A percentile compares a stretch with the other conserved stretches of the same genome.
These are phyloP conservation scores for Leptinotarsa lineolata DNA, from an alignment of 1,140 invertebrate species.

Conservation along the genomic window DNA sequence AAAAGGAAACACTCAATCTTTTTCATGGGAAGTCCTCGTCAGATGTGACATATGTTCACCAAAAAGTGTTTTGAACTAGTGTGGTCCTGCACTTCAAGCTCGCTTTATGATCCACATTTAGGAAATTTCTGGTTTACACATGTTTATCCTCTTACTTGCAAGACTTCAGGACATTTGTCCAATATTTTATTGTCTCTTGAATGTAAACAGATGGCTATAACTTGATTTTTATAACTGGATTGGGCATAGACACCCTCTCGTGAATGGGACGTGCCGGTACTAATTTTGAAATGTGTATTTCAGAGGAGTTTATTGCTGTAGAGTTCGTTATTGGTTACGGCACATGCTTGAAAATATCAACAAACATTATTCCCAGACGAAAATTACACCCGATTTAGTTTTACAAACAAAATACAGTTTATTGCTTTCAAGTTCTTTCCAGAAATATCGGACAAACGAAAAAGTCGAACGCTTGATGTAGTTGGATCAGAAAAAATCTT, in stretches of 20 bases:
- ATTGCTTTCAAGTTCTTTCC: background rate
- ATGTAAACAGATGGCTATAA: slow-evolving; percentile 20
- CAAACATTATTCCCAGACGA: background rate
- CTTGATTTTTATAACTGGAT: slow-evolving; percentile 21
- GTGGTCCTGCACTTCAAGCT: slow-evolving; percentile 20
- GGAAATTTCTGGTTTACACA: slow-evolving; percentile 28
- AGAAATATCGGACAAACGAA: background rate
- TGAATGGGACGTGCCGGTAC: slow-evolving; percentile 16
- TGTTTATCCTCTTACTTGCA: background rate
- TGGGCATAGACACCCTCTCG: slow-evolving; percentile 9
- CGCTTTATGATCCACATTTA: slow-evolving; percentile 25
- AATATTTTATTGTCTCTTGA: slow-evolving; percentile 22
- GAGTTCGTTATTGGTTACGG: background rate
- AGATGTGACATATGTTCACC: slow-evolving; percentile 27
- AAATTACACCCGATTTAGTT: slow-evolving; percentile 9
- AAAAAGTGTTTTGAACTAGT: slow-evolving; percentile 19
- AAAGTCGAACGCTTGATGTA: background rate
- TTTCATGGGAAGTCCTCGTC: slow-evolving; percentile 26
- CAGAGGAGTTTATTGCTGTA: slow-evolving; percentile 6
- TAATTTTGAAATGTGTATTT: slow-evolving; percentile 17
- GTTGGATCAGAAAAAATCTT: too few species aligned
- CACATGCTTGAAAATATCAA: slow-evolving; percentile 15
- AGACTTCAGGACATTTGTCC: slow-evolving; percentile 9
- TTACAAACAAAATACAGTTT: slow-evolving; percentile 11
- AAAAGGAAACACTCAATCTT: slow-evolving; percentile 9